These are phyloP conservation scores for Latrodectus hesperus DNA, from an alignment of 2,888 invertebrate species.

Conservation along the genomic window DNA sequence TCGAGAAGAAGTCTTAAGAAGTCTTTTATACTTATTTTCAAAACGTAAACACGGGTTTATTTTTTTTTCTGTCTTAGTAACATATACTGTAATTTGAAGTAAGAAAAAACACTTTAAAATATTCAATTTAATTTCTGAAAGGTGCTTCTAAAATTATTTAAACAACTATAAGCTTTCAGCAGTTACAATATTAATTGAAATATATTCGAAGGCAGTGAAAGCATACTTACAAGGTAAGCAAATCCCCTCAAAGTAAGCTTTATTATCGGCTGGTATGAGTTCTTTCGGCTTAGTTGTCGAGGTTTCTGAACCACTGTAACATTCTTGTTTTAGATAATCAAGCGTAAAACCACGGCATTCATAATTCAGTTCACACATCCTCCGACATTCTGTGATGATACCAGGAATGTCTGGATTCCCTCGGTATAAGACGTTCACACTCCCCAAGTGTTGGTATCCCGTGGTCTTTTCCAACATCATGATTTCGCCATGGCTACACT, in stretches of 20 bases:
- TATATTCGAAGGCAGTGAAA: too few species aligned
- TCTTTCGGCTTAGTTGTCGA: slow-evolving; percentile 67
- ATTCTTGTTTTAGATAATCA: slow-evolving; percentile 75
- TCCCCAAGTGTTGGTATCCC: slow-evolving; percentile 62
- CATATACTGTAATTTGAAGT: too few species aligned
- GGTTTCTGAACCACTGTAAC: slow-evolving; percentile 71
- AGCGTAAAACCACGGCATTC: slow-evolving; percentile 76
- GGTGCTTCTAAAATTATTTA: neutral
- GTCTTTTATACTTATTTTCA: too few species aligned
- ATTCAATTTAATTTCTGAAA: neutral
- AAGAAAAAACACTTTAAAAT: neutral
- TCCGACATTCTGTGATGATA: slow-evolving; percentile 75
- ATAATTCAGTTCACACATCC: slow-evolving; percentile 74
- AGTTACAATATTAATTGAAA: too few species aligned
- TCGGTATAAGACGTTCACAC: slow-evolving; percentile 72
- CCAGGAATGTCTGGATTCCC: slow-evolving; percentile 73
- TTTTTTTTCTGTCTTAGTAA: too few species aligned
- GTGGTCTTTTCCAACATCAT: slow-evolving; percentile 67
- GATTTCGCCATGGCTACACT: slow-evolving; percentile 65
- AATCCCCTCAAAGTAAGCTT: slow-evolving; percentile 71
- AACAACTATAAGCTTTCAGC: neutral
- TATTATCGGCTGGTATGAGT: slow-evolving; percentile 70
- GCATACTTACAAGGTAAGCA: slow-evolving; percentile 70
- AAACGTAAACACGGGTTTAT: too few species aligned
- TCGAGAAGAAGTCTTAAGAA: too few species aligned